Base-by-base conservation (phyloP, 2,113 vertebrate species). In the Cinclus mexicanus region DNA sequence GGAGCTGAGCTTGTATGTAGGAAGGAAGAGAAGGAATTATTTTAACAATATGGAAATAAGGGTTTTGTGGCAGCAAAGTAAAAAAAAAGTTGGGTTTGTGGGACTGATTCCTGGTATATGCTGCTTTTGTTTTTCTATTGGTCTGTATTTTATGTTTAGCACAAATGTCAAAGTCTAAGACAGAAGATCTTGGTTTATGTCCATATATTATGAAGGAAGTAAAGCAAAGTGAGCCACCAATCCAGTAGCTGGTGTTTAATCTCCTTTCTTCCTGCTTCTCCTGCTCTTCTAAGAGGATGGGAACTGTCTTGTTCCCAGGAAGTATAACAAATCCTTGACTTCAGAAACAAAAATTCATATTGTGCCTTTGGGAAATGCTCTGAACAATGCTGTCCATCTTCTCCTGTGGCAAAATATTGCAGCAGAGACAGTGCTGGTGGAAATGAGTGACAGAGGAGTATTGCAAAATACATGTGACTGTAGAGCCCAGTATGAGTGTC, bases 361-460 rank as follows among this genome's bases (percentile, higher is more conserved):
- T 79, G 80, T 80, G 89, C 83, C 87, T 91, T 74, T 96, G 88
- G 83, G 90, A 83, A 97, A 94, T 91, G 88, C 55, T 85, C 53
- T 87, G 90, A 92, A 83, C 80, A 90, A 14, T 9, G 1, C 33
- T 81, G 67, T 44, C 87, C 41, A 55, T 89, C 52, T 82, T 75
- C 59, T 78, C 76, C 71, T 81, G 83, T 6, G 0, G 76, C 88
- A 89, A 93, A 91, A 95, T 16, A 7, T 33, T 68, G 41, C 50
- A 87, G 74, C 75, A 76, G 87, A 89, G 89, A 91, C 44, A 50
- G 31, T 21, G 20, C 55, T 63, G 72, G 60, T 69, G 47, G 53
- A 79, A 93, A 96, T 0, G 8, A 76, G 83, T 88, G 75, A 89
- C 59, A 87, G 56, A 79, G 41, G 57, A 44, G 89, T 80, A 81